Evolutionary conservation across 2,797 vertebrate genomes (phyloP), one percentile per base, ranked within the genome.

Genomic region (Enteromius viviparus): DNA sequence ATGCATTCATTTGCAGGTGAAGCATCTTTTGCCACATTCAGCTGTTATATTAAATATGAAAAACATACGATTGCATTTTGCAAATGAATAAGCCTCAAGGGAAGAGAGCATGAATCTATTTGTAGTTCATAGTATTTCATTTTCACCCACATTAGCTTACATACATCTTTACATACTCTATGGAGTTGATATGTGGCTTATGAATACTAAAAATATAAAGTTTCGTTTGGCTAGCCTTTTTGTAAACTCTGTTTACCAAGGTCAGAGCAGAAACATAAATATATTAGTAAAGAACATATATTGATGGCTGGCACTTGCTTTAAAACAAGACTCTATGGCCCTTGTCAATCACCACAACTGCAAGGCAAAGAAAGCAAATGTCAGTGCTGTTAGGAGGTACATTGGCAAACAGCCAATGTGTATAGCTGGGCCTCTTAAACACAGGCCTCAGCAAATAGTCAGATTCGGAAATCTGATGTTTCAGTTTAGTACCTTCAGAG

Each of bases 341-440:
- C 42, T n/a, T 78, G 76, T 78, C 42, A 78, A 23, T 65, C 76
- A 65, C 10, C 42, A 78, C 26, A 65, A 78, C 76, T 49, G 6
- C 11, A n/a, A 65, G 26, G 26, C 26, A 78, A 65, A 34, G 17
- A 65, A 78, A 65, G 40, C 40, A 15, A 78, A 78, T 78, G 51
- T 40, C 72, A 75, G 21, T n/a, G 6, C 72, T 75, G 72, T 75
- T 75, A 75, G 51, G 32, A 75, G 51, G 32, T 37, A 21, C 72
- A 75, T 40, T 32, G 9, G 32, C 51, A 75, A 75, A 58, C 32
- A 65, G 26, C 17, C 19, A 32, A 3, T n/a, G 42, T 78, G 23
- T 65, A 34, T 21, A 65, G 17, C 14, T 23, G 76, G 15, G 11
- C 40, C 66, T 51, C 17, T 83, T 71, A 11, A 83, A 71, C 14